Percentiles rank a stretch among this genome's conserved stretches.
phyloP scores from a whole-genome alignment of 2,888 invertebrate species.

The Ligdia adustata region DNA sequence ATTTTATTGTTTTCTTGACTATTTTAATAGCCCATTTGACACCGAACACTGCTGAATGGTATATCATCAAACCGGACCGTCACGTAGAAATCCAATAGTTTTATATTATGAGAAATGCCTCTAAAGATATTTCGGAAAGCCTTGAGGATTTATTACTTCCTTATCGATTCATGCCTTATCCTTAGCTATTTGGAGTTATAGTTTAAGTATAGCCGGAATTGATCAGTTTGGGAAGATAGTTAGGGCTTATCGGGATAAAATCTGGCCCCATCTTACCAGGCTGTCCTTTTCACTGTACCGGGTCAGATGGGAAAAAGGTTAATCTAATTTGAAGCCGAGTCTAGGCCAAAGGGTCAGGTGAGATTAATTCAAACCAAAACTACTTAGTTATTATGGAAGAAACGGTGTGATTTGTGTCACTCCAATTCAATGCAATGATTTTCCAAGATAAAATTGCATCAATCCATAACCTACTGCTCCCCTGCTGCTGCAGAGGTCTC shows the following conservation, averaged over 20 bases:
- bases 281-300: too few species aligned
- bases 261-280: not conserved
- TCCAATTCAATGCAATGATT: too few species aligned
- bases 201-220: not conserved
- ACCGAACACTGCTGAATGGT: conserved; percentile 19
- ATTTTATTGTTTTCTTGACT: not conserved
- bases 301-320: too few species aligned
- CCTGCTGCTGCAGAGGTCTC: too few species aligned
- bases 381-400: too few species aligned
- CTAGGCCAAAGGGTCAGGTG: too few species aligned
- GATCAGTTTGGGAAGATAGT: not conserved
- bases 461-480: too few species aligned
- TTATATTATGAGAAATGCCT: conserved; percentile 7
- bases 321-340: too few species aligned
- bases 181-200: conserved; percentile 12
- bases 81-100: conserved; percentile 24
- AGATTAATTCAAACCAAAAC: too few species aligned
- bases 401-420: too few species aligned
- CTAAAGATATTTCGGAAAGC: conserved; percentile 3
- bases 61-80: conserved; percentile 13
- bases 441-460: too few species aligned
- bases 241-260: too few species aligned
- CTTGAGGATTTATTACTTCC: conserved; percentile 7
- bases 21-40: conserved; percentile 12
- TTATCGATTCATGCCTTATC: not conserved